Base-by-base conservation (phyloP, 2,113 vertebrate species). In the Hypomesus transpacificus region DNA sequence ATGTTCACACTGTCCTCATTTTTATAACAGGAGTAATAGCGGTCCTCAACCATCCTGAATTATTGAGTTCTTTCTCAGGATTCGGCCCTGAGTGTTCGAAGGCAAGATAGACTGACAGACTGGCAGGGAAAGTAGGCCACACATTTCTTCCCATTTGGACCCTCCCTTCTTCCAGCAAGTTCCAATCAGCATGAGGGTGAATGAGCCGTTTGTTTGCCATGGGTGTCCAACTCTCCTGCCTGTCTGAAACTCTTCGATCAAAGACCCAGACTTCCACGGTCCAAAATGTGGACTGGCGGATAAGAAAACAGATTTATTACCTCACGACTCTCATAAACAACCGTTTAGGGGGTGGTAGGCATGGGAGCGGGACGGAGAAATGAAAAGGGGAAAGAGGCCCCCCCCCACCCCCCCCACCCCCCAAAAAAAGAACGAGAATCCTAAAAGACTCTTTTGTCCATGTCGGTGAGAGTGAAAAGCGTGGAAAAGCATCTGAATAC, bases 401-500 rank as follows among this genome's bases (percentile, higher is more conserved):
- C 62, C 18, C 69, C 16, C 73, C 4, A 14, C 14, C 9, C n/a
- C n/a, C n/a, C n/a, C n/a, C n/a, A n/a, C 51, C 51, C 11, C 2
- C 16, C 2, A 53, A 53, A 53, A 53, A 11, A 9, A 61, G 80
- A 88, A n/a, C 86, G 73, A 64, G 1, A 59, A 74, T 50, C 74
- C 61, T 84, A 57, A 87, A 85, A 67, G 71, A 66, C 20, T 60
- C 54, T 74, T 83, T 84, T 86, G 80, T 87, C 66, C 54, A 50
- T 14, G 14, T 59, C 76, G 59, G 6, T 56, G 63, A 73, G 54
- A 73, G 75, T 82, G 78, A 86, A 83, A 88, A 77, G 85, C 87
- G 86, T 80, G 82, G 79, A 85, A 83, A 85, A 76, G 76, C 65
- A 53, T 75, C 73, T 14, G 5, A 78, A 84, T 82, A 86, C 75